phyloP scores from a whole-genome alignment of 1,140 invertebrate genomes.

The Drosophila pruinosa region DNA sequence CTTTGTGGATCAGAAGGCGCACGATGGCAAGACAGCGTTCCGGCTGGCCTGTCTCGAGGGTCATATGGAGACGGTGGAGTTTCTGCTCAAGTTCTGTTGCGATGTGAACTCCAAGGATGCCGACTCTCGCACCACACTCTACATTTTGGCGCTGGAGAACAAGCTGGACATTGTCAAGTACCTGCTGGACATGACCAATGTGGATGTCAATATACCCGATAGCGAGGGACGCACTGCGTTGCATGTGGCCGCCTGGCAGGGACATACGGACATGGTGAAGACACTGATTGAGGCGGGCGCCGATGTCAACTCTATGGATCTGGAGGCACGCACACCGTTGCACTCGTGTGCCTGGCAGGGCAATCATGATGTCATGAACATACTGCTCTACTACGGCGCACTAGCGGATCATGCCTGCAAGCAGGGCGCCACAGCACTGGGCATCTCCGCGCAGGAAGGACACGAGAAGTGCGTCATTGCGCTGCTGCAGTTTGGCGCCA shows the following conservation, averaged over 20 bases:
- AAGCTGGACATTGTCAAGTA: conserved; percentile 92
- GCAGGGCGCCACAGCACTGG: conserved; percentile 95
- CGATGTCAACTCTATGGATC: conserved; percentile 94
- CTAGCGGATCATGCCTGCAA: conserved; percentile 95
- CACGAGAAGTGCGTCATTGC: conserved; percentile 95
- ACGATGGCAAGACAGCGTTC: conserved; percentile 97
- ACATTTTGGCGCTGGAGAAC: conserved; percentile 96
- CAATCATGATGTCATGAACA: conserved; percentile 91
- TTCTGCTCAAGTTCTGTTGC: conserved; percentile 89
- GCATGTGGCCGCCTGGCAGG: conserved; percentile 96
- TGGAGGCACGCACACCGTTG: conserved; percentile 93
- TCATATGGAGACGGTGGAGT: conserved; percentile 92
- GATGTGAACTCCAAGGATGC: conserved; percentile 95
- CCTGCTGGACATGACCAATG: conserved; percentile 90
- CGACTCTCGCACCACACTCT: conserved; percentile 95
- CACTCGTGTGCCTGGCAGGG: conserved; percentile 98
- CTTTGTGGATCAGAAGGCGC: conserved; percentile 92
- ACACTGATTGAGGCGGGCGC: conserved; percentile 90
- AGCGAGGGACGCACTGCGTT: conserved; percentile 95
- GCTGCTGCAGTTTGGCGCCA: conserved; percentile 93
- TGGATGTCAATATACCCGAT: conserved; percentile 93
- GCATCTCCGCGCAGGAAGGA: conserved; percentile 93
- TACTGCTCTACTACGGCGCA: conserved; percentile 91
- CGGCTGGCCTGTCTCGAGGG: conserved; percentile 85
- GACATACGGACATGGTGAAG: conserved; percentile 91